phyloP scores from a whole-genome alignment of 2,113 vertebrate genomes.

The Tetrao urogallus region DNA sequence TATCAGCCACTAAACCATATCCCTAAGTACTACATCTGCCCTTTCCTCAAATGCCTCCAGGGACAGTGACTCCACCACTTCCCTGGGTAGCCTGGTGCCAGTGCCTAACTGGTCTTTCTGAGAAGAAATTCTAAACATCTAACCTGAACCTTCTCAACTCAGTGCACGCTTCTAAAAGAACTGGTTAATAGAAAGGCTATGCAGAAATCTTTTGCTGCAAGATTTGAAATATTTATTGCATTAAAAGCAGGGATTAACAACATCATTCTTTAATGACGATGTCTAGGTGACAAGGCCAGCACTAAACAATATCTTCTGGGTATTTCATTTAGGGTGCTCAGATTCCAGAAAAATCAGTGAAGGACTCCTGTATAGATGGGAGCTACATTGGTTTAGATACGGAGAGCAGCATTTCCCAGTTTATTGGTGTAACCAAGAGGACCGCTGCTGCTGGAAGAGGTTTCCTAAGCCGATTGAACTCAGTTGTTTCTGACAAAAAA shows the following conservation, averaged over 20 bases:
- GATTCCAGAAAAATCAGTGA: background rate
- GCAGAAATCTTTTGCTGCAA: background rate
- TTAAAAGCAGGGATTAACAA: background rate
- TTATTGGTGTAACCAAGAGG: background rate
- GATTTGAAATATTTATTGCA: background rate
- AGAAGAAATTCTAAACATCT: too few relatives aligned
- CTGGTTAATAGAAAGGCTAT: background rate
- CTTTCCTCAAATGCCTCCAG: too few relatives aligned
- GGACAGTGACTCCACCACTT: too few relatives aligned
- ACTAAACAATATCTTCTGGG: background rate
- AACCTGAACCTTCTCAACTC: too few relatives aligned
- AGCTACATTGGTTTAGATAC: background rate
- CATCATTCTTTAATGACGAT: background rate
- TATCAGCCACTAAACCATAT: too few relatives aligned
- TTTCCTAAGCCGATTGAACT: background rate
- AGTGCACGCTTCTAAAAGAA: background rate
- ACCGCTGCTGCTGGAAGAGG: background rate
- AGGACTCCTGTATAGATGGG: background rate
- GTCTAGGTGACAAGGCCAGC: background rate
- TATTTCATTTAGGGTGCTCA: background rate
- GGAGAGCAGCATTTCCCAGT: background rate
- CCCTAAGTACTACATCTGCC: too few relatives aligned
- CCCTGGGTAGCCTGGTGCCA: too few relatives aligned
- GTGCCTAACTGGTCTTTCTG: too few relatives aligned
- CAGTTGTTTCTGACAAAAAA: background rate